Evolutionary conservation across 2,113 vertebrate genomes (phyloP).

Genomic region (Bucco capensis): DNA sequence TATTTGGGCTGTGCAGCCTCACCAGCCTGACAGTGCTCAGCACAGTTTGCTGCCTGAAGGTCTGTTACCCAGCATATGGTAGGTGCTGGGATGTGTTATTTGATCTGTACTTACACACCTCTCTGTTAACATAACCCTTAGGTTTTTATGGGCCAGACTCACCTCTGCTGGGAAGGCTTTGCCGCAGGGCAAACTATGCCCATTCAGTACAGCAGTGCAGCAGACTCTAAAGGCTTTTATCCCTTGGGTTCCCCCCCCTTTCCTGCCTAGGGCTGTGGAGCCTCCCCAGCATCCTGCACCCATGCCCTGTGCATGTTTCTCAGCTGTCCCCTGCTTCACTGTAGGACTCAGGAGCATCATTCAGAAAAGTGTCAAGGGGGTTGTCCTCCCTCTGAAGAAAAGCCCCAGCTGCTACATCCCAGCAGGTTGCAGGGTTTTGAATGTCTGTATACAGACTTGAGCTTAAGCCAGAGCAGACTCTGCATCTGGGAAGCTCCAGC

Average conservation of each 20-base stretch:
- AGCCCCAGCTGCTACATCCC: not conserved
- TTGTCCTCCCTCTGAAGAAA: not conserved
- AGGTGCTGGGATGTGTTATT: not conserved
- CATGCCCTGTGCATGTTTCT: not conserved
- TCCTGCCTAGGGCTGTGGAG: not conserved
- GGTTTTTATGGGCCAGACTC: not conserved
- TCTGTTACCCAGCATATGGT: constrained; percentile 84
- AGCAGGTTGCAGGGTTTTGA: not conserved
- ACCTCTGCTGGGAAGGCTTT: not conserved
- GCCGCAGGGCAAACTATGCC: not conserved
- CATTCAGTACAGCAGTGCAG: not conserved
- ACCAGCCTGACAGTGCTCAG: constrained; percentile 82
- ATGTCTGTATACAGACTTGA: fast-evolving
- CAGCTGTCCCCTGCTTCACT: not conserved
- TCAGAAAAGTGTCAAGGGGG: too few relatives aligned
- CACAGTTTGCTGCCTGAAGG: constrained; percentile 85
- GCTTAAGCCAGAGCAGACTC: not conserved
- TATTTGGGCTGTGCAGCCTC: constrained; percentile 85
- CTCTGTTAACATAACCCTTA: not conserved
- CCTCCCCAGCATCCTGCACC: not conserved
- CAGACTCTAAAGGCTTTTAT: not conserved
- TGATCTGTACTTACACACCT: not conserved
- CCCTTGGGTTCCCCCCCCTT: not conserved
- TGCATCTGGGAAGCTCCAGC: not conserved
- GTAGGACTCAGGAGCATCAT: not conserved